Conservation (phyloP, 37 sponge, comb jelly and placozoan species). For the Hormiphora californensis region DNA sequence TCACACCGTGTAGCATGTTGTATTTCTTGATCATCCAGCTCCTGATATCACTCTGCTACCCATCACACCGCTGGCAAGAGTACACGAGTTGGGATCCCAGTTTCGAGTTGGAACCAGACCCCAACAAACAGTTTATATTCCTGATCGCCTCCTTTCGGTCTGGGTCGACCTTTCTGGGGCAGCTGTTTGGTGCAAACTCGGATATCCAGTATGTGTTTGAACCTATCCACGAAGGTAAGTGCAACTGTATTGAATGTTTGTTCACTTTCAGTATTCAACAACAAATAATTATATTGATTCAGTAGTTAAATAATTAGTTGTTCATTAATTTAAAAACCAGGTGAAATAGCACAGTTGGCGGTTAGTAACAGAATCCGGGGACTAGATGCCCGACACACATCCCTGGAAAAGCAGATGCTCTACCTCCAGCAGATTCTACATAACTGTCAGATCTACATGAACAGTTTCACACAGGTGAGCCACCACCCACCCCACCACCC, state of each 20-base stretch:
- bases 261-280: too few species aligned
- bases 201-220: conserved; percentile 7
- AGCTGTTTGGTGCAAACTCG: not conserved
- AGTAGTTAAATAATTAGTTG: too few species aligned
- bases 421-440: conserved; percentile 33
- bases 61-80: too few species aligned
- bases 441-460: too few species aligned
- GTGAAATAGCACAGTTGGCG: not conserved
- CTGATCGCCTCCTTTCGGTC: not conserved
- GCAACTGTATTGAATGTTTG: too few species aligned
- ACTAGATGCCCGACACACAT: not conserved
- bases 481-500: too few species aligned
- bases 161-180: not conserved
- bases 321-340: too few species aligned
- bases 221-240: not conserved
- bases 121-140: not conserved
- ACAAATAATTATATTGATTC: too few species aligned
- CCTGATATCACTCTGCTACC: too few species aligned
- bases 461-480: too few species aligned
- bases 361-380: not conserved
- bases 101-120: not conserved
- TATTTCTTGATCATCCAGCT: too few species aligned
- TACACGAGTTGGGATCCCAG: not conserved
- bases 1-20: too few species aligned
- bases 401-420: not conserved